Evolutionary conservation across 2,113 vertebrate genomes (phyloP), one percentile per base, ranked within the genome.

Genomic region (Physeter macrocephalus): DNA sequence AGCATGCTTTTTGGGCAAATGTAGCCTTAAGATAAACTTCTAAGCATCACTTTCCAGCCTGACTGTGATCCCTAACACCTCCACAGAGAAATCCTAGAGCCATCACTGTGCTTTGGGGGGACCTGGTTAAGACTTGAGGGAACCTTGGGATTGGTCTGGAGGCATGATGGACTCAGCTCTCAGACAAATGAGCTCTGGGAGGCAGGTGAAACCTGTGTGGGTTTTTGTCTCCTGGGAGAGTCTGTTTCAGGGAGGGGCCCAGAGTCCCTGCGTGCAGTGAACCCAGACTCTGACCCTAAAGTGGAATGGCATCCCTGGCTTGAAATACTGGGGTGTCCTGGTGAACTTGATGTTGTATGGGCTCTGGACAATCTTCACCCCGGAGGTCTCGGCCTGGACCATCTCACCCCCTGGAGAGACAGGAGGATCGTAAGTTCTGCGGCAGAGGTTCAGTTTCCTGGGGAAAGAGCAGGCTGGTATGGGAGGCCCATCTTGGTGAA

Each of bases 271-370:
- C 18, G 13, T 34, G 18, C 54, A 57, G 54, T 59, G 23, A 94
- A 54, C 23, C 13, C 59, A 39, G 66, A 83, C 21, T 43, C 94
- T 98, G 98, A 99, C 99, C 98, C 6, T 64, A 23, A 99, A 88
- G 71, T 97, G 92, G 36, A 99, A 99, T n/a, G 98, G 98, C 98
- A 99, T 98, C 75, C 98, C 99, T 0, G 99, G 98, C 98, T 99
- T 99, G 98, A 98, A 99, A 97, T 97, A 99, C 89, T 98, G 98
- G 13, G 99, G 98, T 0, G 99, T 99, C 98, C 49, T 99, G 92
- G 52, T 98, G 96, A 99, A 99, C 81, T 34, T 66, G 89, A 99
- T 98, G 62, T 77, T 97, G 95, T 99, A 99, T 0, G 99, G 99
- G 21, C 98, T 98, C n/a, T 49, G 98, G 36, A 99, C 98, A 9